These are phyloP conservation scores for Anguilla japonica DNA, from an alignment of 2,113 vertebrate genomes.

Conservation along the genomic window DNA sequence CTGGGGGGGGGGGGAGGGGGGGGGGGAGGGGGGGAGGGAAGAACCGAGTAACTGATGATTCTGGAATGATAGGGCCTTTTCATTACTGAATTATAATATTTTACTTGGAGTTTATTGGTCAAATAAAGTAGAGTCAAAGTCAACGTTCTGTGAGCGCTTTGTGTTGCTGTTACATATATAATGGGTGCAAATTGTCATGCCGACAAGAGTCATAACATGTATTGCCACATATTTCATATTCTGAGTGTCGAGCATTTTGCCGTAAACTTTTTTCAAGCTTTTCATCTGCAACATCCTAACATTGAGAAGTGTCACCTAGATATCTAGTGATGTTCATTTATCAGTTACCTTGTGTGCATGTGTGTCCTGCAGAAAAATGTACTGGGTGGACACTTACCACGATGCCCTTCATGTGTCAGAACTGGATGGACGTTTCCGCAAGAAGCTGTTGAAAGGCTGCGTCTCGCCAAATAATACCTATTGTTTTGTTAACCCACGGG, in stretches of 20 bases:
- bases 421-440: conserved; percentile 64
- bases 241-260: not conserved
- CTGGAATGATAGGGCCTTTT: not conserved
- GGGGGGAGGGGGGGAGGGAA: not conserved
- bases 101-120: not conserved
- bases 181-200: too few relatives aligned
- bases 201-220: not conserved
- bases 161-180: too few relatives aligned
- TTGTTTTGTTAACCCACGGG: conserved; percentile 54
- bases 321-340: not conserved
- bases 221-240: too few relatives aligned
- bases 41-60: not conserved
- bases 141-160: too few relatives aligned
- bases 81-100: not conserved
- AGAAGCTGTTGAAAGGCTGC: conserved; percentile 54
- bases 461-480: conserved; percentile 57
- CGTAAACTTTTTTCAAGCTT: not conserved
- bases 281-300: too few relatives aligned
- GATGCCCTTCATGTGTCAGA: conserved; percentile 65
- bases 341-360: not conserved
- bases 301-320: not conserved
- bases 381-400: conserved; percentile 59
- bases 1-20: not conserved
- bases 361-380: conserved; percentile 60
- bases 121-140: too few relatives aligned